Conservation (phyloP, 2,888 invertebrate species). For the Cephus pulcher region DNA sequence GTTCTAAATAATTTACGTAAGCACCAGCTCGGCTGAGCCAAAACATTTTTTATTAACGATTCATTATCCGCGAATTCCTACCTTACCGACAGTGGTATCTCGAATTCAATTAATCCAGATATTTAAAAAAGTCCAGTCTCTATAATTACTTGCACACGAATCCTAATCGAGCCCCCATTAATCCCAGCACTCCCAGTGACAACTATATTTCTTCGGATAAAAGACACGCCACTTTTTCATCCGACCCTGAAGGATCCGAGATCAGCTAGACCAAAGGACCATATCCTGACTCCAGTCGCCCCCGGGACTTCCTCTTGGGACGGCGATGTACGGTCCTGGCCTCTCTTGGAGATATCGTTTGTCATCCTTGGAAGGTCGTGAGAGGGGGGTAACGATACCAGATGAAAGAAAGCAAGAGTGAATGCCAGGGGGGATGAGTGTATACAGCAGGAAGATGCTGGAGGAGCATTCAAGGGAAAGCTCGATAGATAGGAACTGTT, state of each 20-base stretch:
- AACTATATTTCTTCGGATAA: background rate
- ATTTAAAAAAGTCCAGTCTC: background rate
- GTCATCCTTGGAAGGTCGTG: background rate
- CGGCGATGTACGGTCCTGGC: background rate
- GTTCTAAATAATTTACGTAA: background rate
- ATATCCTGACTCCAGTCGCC: background rate
- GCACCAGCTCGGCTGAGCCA: background rate
- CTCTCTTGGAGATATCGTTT: background rate
- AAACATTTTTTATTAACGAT: background rate
- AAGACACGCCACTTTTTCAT: background rate
- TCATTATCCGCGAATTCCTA: background rate
- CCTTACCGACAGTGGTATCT: background rate
- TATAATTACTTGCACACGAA: background rate
- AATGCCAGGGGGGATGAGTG: background rate
- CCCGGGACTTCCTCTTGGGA: background rate
- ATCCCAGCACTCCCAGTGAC: background rate
- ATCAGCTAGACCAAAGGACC: background rate
- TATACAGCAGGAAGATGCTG: background rate
- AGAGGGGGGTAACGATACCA: background rate
- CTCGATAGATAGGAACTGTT: slow-evolving; percentile 6
- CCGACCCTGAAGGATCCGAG: background rate
- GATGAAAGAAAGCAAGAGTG: background rate
- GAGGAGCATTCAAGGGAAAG: background rate
- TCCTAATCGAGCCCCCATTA: background rate
- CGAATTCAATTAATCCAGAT: background rate